phyloP scores from a whole-genome alignment of 2,113 vertebrate genomes.

The Melanotaenia duboulayi region DNA sequence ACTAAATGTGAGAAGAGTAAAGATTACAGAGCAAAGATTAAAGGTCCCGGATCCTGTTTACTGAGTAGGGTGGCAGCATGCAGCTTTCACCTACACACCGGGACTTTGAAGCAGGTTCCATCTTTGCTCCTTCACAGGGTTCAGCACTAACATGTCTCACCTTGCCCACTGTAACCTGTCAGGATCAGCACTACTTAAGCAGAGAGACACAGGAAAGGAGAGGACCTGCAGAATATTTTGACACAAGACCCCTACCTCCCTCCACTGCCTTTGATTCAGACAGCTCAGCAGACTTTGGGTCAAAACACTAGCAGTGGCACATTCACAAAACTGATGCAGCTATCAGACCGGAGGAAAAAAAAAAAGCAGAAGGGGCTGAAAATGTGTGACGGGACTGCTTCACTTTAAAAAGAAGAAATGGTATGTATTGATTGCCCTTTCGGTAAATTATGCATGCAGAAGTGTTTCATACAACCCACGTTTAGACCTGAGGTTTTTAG shows the following conservation, averaged over 20 bases:
- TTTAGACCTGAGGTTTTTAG: constrained; percentile 22
- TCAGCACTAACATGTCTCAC: constrained; percentile 69
- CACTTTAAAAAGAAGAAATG: constrained; percentile 11
- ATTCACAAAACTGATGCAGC: constrained; percentile 73
- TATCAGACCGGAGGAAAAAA: constrained; percentile 28
- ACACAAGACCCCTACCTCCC: constrained; percentile 36
- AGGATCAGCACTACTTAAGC: constrained; percentile 65
- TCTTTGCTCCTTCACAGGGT: constrained; percentile 51
- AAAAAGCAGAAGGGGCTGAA: constrained; percentile 9
- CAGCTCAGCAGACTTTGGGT: constrained; percentile 42
- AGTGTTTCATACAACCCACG: constrained; percentile 18
- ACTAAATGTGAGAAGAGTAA: constrained; percentile 73
- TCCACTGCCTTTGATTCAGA: constrained; percentile 32
- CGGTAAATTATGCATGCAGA: constrained; percentile 12
- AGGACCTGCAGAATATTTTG: constrained; percentile 65
- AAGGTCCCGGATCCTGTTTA: constrained; percentile 76
- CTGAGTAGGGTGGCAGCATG: constrained; percentile 70
- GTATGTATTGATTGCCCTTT: constrained; percentile 23
- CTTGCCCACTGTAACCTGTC: constrained; percentile 79
- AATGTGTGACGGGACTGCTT: not conserved
- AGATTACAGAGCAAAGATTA: constrained; percentile 79
- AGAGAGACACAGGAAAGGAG: constrained; percentile 45
- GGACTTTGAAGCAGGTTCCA: constrained; percentile 69
- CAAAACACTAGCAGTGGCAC: constrained; percentile 54
- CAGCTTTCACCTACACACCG: constrained; percentile 69